Evolutionary conservation across 2,888 invertebrate genomes (phyloP).

Genomic region (Parasteatoda lunata): DNA sequence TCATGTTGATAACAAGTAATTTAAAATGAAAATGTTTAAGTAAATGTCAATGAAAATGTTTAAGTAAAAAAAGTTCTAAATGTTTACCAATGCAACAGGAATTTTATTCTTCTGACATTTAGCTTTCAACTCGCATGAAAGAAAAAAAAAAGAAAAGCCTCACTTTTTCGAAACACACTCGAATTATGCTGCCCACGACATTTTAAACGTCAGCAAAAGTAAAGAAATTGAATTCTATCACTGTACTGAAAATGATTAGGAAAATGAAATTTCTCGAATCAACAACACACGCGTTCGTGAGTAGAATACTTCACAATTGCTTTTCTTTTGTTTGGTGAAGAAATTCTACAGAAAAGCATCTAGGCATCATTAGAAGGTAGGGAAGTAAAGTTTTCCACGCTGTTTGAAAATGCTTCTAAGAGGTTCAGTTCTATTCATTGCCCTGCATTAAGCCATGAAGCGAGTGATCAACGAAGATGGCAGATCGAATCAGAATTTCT

Average conservation of each 20-base stretch:
- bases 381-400: constrained; percentile 43
- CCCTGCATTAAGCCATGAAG: constrained; percentile 57
- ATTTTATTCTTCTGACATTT: no score
- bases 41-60: no score
- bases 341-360: constrained; percentile 27
- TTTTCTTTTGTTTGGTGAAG: constrained; percentile 33
- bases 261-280: constrained; percentile 62
- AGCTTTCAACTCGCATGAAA: no score
- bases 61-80: no score
- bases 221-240: constrained; percentile 52
- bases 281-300: constrained; percentile 47
- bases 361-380: constrained; percentile 44
- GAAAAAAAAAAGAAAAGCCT: no score
- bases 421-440: constrained; percentile 31
- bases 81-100: no score
- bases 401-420: constrained; percentile 10
- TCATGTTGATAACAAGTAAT: no score
- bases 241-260: constrained; percentile 59
- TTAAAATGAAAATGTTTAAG: no score
- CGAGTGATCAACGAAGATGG: constrained; percentile 38
- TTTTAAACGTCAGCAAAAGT: constrained; percentile 19
- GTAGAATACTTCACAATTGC: constrained; percentile 32
- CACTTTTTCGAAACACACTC: no score
- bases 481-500: constrained; percentile 45
- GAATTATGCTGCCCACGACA: constrained; percentile 4